A percentile compares a stretch with the other conserved stretches of the same genome.
phyloP scores from a whole-genome alignment of 2,113 vertebrate genomes.

The Lipotes vexillifer region DNA sequence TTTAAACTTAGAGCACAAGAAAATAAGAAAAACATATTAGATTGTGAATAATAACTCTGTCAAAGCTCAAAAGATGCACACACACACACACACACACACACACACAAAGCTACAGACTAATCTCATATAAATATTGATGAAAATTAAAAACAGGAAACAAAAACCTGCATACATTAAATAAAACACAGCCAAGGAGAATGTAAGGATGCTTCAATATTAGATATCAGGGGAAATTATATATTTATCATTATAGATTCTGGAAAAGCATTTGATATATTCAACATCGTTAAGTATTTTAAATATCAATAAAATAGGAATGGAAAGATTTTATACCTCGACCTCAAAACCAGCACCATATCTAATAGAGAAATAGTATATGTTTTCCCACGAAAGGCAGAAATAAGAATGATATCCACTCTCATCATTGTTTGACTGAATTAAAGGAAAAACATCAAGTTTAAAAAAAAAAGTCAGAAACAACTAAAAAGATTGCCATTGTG shows the following conservation, averaged over 20 bases:
- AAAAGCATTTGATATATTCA: background rate
- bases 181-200: background rate
- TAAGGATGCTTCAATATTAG: background rate
- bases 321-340: background rate
- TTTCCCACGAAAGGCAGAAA: background rate
- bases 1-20: background rate
- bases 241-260: background rate
- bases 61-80: background rate
- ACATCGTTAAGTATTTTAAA: background rate
- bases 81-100: background rate
- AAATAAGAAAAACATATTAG: background rate
- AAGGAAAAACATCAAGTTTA: background rate
- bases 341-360: background rate
- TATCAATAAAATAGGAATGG: background rate
- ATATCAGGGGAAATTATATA: background rate
- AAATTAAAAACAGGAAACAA: background rate
- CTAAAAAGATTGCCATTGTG: background rate
- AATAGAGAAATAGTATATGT: background rate
- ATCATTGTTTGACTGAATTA: background rate
- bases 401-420: background rate
- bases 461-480: background rate
- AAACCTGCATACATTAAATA: background rate
- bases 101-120: background rate
- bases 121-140: background rate
- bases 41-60: background rate